These are phyloP conservation scores for Rhinella marina DNA, from an alignment of 2,797 vertebrate species.

Conservation along the genomic window DNA sequence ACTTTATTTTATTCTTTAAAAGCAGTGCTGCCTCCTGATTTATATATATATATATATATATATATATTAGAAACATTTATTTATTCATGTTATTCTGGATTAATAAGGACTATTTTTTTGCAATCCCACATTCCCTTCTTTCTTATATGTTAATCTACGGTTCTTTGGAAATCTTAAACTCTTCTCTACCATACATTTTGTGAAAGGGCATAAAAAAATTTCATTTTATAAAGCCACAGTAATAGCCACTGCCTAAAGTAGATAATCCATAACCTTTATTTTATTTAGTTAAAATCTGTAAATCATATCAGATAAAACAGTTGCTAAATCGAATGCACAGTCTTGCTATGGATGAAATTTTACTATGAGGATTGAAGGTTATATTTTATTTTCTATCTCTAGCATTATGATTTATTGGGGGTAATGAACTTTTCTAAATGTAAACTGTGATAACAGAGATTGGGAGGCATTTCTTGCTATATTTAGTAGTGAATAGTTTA, in stretches of 20 bases:
- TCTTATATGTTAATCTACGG: slow-evolving; percentile 23
- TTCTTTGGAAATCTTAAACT: background rate
- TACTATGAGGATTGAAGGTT: slow-evolving; percentile 42
- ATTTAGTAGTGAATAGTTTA: background rate
- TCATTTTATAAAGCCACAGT: slow-evolving; percentile 29
- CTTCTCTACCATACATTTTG: slow-evolving; percentile 10
- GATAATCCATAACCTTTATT: slow-evolving; percentile 53
- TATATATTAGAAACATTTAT: background rate
- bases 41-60: no score
- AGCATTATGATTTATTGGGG: slow-evolving; percentile 32
- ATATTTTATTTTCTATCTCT: slow-evolving; percentile 8
- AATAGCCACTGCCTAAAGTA: slow-evolving; percentile 7
- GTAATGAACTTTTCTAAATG: slow-evolving; percentile 31
- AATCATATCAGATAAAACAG: slow-evolving; percentile 30
- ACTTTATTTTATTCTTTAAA: no score
- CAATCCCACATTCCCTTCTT: background rate
- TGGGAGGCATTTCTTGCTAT: background rate
- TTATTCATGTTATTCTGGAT: no score
- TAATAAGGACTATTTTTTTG: background rate
- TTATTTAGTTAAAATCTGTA: slow-evolving; percentile 47
- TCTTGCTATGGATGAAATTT: slow-evolving; percentile 25
- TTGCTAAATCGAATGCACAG: slow-evolving; percentile 21
- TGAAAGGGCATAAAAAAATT: slow-evolving; percentile 33
- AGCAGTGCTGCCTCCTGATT: no score
- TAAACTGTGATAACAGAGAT: slow-evolving; percentile 7